Base-by-base conservation (phyloP, 2,113 vertebrate genomes). In the Prunella himalayana region DNA sequence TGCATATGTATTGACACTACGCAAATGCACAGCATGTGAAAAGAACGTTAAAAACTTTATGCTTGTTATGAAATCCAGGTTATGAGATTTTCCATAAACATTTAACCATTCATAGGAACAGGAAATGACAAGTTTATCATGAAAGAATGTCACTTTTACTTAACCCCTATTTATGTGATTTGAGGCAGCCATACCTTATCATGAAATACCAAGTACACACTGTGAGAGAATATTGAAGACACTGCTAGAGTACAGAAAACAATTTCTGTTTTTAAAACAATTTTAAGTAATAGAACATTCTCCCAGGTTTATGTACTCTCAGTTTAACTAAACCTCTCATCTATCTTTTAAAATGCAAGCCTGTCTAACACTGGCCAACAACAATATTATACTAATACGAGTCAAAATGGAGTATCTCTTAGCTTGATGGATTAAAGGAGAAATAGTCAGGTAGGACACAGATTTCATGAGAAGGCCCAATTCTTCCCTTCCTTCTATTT, bases 211-310 rank as follows among this genome's bases (percentile, higher is more conserved):
- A 70, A 85, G n/a, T 6, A 73, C 10, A 35, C 23, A 9, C 23
- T 23, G 14, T 17, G 25, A n/a, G 25, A 83, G 86, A 89, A 79
- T 27, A 51, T 15, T 4, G 9, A 76, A 80, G 65, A 81, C 44
- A 64, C 18, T 4, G 63, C 65, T 82, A 57, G 60, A 91, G 79
- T 60, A 92, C 78, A 85, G 91, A 92, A 94, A 95, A 53, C 72
- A 92, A 82, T 90, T 93, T 72, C 49, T 45, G 61, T 65, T 97
- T 94, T 72, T 35, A 33, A n/a, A 96, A 90, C 83, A 79, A 49
- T 84, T 88, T 63, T 24, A 76, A 51, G 28, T 24, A 88, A 69
- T 78, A 86, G 17, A 84, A 66, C 11, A 0, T 59, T 78, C 42
- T 56, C 90, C 41, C 71, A 27, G 65, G 70, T 90, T 92, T 88